phyloP scores from a whole-genome alignment of 2,888 invertebrate genomes.

The Rhagonycha lutea region DNA sequence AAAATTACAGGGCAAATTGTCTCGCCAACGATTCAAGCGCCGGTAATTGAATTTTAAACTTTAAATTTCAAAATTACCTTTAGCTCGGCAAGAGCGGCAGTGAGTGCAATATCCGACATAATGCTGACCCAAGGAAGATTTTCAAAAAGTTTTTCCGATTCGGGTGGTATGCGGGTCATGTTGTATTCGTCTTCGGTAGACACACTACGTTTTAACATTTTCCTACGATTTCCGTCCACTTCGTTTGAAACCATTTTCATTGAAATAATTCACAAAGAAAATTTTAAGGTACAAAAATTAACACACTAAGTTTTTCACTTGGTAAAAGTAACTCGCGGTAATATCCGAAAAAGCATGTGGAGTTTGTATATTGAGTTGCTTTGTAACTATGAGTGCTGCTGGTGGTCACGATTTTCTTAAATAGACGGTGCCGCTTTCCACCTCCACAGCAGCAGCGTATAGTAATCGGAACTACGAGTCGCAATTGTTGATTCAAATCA shows the following conservation, averaged over 20 bases:
- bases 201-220: conserved; percentile 44
- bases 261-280: not conserved
- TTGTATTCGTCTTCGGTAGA: conserved; percentile 42
- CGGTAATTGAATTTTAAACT: not conserved
- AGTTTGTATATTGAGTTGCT: not conserved
- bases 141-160: conserved; percentile 49
- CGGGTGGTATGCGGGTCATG: conserved; percentile 49
- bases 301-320: not conserved
- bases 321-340: conserved; percentile 6
- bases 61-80: conserved; percentile 46
- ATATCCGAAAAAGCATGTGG: not conserved
- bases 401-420: conserved; percentile 24
- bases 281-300: not conserved
- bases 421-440: conserved; percentile 13
- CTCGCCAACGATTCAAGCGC: not conserved
- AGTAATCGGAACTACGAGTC: conserved; percentile 22
- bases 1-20: not conserved
- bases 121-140: conserved; percentile 52
- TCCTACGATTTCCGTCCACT: conserved; percentile 39
- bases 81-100: conserved; percentile 52
- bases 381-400: conserved; percentile 10
- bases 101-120: conserved; percentile 52
- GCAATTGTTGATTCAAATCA: conserved; percentile 18
- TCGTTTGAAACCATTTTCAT: conserved; percentile 45
- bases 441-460: conserved; percentile 14